phyloP scores from a whole-genome alignment of 2,113 vertebrate genomes.

The Sciurus niger region DNA sequence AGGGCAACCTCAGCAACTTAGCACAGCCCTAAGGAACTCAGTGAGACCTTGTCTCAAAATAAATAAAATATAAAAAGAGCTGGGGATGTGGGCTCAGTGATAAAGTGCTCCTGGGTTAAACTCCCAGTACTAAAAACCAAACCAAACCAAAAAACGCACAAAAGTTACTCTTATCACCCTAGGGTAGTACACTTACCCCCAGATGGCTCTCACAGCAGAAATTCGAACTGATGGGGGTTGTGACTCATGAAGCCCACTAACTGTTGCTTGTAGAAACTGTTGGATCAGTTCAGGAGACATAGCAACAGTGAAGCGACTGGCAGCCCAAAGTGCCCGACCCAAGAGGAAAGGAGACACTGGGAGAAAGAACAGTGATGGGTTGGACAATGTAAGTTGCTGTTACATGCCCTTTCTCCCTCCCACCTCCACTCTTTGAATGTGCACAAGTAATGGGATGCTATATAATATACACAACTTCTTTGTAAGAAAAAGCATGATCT shows the following conservation, averaged over 20 bases:
- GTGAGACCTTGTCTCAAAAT: too few species aligned
- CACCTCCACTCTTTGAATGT: background rate
- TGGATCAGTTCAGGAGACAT: slow-evolving; percentile 99
- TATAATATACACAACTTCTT: background rate
- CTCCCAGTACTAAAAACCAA: too few species aligned
- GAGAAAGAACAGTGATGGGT: slow-evolving; percentile 70
- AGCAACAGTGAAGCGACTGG: slow-evolving; percentile 97
- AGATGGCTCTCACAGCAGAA: slow-evolving; percentile 97
- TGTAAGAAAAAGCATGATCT: background rate
- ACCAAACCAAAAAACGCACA: too few species aligned
- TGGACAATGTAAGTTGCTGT: fast-evolving
- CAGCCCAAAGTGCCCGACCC: slow-evolving; percentile 97
- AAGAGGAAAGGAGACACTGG: slow-evolving; percentile 96
- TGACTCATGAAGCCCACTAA: slow-evolving; percentile 96
- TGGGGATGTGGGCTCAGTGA: too few species aligned
- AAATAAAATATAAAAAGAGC: too few species aligned
- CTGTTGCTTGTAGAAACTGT: slow-evolving; percentile 98
- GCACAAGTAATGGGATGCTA: background rate
- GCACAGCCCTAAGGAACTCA: too few species aligned
- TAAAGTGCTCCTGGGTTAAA: too few species aligned
- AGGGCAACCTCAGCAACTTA: too few species aligned
- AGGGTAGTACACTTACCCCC: slow-evolving; percentile 93
- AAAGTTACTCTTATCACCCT: background rate
- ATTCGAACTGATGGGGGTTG: slow-evolving; percentile 98
- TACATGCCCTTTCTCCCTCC: background rate